These are phyloP conservation scores for Ecliptopera silaceata DNA, from an alignment of 2,888 invertebrate species.

Conservation along the genomic window DNA sequence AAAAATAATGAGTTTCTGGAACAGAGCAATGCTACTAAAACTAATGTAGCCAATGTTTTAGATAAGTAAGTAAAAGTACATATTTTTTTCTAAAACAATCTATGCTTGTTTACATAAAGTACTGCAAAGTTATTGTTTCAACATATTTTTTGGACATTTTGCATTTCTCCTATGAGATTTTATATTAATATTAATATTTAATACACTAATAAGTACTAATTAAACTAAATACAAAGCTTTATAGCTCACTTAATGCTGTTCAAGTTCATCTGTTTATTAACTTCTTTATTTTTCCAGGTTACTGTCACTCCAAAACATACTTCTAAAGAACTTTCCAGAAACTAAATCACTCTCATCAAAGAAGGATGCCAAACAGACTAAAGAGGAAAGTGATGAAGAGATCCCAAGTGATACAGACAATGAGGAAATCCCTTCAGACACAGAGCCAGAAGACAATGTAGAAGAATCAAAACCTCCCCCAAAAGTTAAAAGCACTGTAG, in stretches of 20 bases:
- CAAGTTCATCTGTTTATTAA: background rate
- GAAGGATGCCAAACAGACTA: constrained; percentile 29
- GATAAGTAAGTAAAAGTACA: constrained; percentile 80
- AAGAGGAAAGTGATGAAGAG: constrained; percentile 71
- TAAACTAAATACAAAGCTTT: too few relatives aligned
- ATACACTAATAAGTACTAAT: too few relatives aligned
- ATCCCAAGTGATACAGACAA: constrained; percentile 81
- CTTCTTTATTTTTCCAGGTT: constrained; percentile 59
- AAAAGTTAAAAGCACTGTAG: constrained; percentile 34
- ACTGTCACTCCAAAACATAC: constrained; percentile 64
- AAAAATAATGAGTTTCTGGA: constrained; percentile 78
- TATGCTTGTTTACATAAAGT: background rate
- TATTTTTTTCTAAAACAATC: background rate
- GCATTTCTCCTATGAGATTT: too few relatives aligned
- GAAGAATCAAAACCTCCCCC: constrained; percentile 38
- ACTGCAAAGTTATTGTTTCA: background rate
- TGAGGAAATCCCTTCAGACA: constrained; percentile 87
- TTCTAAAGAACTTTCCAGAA: constrained; percentile 87
- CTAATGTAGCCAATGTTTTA: constrained; percentile 83
- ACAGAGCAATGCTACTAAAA: constrained; percentile 76
- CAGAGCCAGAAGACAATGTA: constrained; percentile 71
- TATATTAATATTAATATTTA: too few relatives aligned
- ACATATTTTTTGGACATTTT: background rate
- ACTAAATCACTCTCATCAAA: constrained; percentile 80
- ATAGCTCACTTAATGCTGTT: too few relatives aligned